Conservation (phyloP, 2,113 vertebrate species). For the Pterocles orientalis region DNA sequence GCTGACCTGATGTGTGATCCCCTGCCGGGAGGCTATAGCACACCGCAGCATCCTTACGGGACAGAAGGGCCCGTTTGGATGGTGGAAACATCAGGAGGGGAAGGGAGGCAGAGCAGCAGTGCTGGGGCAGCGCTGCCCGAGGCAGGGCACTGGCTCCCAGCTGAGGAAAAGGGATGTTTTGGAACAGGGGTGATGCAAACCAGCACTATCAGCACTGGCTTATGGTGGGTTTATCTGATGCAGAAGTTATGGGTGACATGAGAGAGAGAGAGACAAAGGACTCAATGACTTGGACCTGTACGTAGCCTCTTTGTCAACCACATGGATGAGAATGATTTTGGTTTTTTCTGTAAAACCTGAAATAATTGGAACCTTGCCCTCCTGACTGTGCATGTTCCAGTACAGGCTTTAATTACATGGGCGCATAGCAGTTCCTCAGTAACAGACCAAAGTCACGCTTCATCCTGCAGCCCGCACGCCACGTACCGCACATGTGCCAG, state of each 20-base stretch:
- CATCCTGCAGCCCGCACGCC: background rate
- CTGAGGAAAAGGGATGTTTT: background rate
- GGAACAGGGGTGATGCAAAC: background rate
- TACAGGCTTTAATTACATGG: background rate
- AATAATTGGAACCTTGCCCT: background rate
- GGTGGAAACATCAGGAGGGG: background rate
- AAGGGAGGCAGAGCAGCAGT: background rate
- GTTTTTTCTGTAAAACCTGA: background rate
- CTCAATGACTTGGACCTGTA: background rate
- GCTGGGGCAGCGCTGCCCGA: background rate
- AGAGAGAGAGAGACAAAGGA: background rate
- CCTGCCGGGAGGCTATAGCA: accelerated
- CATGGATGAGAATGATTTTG: background rate
- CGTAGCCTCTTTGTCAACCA: background rate
- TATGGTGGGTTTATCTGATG: background rate
- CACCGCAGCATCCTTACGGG: accelerated
- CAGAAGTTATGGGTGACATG: background rate
- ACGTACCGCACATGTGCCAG: background rate
- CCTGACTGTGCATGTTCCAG: background rate
- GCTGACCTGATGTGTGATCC: background rate
- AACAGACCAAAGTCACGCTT: background rate
- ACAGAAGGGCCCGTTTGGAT: background rate
- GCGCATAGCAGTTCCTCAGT: background rate
- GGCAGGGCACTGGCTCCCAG: background rate
- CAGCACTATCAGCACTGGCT: background rate